Conservation (phyloP, 2,797 vertebrate genomes). For the Borostomias antarcticus region DNA sequence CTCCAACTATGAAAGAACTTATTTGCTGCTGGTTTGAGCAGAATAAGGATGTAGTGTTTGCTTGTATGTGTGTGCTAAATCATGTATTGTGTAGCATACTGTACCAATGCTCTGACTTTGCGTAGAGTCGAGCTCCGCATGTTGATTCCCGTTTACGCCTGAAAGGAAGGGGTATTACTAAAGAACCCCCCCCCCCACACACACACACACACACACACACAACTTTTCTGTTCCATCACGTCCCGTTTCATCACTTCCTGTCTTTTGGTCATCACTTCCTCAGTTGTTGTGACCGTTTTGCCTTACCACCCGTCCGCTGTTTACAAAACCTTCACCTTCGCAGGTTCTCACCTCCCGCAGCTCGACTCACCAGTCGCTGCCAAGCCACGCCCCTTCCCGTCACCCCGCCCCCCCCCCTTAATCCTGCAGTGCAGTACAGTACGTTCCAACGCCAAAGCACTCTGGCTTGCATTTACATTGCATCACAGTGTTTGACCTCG, state of each 20-base stretch:
- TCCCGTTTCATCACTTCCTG: conserved; percentile 55
- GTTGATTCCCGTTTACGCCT: conserved; percentile 10
- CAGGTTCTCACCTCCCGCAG: not conserved
- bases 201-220: too few relatives aligned
- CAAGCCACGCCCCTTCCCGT: not conserved
- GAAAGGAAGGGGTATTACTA: not conserved
- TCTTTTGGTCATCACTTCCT: conserved; percentile 48
- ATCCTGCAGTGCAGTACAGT: not conserved
- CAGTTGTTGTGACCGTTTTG: not conserved
- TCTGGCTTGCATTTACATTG: too few relatives aligned
- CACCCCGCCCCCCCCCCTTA: not conserved
- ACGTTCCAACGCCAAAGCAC: not conserved
- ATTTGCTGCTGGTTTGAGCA: too few relatives aligned
- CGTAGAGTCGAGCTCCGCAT: conserved; percentile 35
- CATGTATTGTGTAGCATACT: not conserved
- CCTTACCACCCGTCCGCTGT: conserved; percentile 39
- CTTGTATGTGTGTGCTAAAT: conserved; percentile 13
- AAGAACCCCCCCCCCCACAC: too few relatives aligned
- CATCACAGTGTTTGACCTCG: too few relatives aligned
- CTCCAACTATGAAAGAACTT: not conserved
- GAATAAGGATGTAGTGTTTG: conserved; percentile 11
- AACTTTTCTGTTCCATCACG: conserved; percentile 33
- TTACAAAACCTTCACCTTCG: conserved; percentile 57
- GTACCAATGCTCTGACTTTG: not conserved
- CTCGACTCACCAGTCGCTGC: not conserved